Percentiles rank a stretch among this genome's conserved stretches.
Evolutionary conservation across 2,113 vertebrate species (phyloP).

Genomic region (Urocitellus parryii): DNA sequence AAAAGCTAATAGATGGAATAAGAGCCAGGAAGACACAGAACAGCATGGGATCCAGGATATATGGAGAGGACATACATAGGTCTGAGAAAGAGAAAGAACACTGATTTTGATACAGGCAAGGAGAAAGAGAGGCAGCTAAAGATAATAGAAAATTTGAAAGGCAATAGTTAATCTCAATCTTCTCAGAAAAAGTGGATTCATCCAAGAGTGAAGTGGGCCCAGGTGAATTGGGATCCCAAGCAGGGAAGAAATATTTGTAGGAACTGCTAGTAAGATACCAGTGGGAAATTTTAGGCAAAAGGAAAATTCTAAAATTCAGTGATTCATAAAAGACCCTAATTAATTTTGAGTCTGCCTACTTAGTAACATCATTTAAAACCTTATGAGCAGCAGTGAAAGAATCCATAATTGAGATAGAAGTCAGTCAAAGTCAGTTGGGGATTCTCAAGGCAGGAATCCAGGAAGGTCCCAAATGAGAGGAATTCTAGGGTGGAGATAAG

Average conservation of each 20-base stretch:
- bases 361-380: slow-evolving; percentile 7
- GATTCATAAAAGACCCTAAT: background rate
- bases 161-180: background rate
- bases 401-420: background rate
- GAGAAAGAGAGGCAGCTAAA: background rate
- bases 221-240: background rate
- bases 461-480: background rate
- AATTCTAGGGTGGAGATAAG: background rate
- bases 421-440: background rate
- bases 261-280: background rate
- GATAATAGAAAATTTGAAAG: background rate
- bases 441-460: background rate
- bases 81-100: background rate
- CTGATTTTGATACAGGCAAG: background rate
- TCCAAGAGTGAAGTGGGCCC: background rate
- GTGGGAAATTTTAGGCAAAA: slow-evolving; percentile 15
- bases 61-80: background rate
- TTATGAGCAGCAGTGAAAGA: background rate
- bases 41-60: background rate
- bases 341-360: background rate
- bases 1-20: background rate
- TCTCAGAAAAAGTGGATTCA: slow-evolving; percentile 15
- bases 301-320: background rate
- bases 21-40: background rate
- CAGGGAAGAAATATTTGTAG: background rate